Percentiles rank a stretch among this genome's conserved stretches.
Conservation (phyloP, 1,140 invertebrate genomes). For the Lamellibrachia luymesi region DNA sequence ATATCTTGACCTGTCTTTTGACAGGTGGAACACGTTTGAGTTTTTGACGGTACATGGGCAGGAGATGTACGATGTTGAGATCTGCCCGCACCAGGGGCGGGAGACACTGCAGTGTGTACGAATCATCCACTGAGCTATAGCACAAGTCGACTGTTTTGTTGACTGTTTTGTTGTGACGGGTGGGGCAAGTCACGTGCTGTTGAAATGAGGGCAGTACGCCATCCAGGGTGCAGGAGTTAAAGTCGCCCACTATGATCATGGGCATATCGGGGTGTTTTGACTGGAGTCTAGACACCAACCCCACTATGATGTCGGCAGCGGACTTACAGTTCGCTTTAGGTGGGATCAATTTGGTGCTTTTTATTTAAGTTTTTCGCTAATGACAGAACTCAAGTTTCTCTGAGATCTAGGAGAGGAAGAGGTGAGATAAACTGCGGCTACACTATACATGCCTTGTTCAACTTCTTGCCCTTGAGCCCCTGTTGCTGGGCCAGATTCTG, state of each 20-base stretch:
- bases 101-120: neutral
- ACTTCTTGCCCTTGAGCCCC: conserved; percentile 62
- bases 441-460: conserved; percentile 42
- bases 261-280: too few relatives aligned
- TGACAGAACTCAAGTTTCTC: neutral
- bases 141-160: neutral
- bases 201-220: too few relatives aligned
- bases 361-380: neutral
- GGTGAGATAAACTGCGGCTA: neutral
- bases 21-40: too few relatives aligned
- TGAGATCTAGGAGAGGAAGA: neutral
- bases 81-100: too few relatives aligned
- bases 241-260: too few relatives aligned
- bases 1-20: too few relatives aligned
- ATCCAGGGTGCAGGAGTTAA: too few relatives aligned
- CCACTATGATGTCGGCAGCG: too few relatives aligned
- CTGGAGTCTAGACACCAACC: too few relatives aligned
- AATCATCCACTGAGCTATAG: neutral
- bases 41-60: too few relatives aligned
- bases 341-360: neutral
- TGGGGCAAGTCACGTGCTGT: too few relatives aligned
- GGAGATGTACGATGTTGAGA: too few relatives aligned
- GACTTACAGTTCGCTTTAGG: neutral
- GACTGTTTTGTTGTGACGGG: neutral
- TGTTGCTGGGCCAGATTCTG: conserved; percentile 54